These are phyloP conservation scores for Andrena marginata DNA, from an alignment of 2,888 invertebrate species.

Conservation along the genomic window DNA sequence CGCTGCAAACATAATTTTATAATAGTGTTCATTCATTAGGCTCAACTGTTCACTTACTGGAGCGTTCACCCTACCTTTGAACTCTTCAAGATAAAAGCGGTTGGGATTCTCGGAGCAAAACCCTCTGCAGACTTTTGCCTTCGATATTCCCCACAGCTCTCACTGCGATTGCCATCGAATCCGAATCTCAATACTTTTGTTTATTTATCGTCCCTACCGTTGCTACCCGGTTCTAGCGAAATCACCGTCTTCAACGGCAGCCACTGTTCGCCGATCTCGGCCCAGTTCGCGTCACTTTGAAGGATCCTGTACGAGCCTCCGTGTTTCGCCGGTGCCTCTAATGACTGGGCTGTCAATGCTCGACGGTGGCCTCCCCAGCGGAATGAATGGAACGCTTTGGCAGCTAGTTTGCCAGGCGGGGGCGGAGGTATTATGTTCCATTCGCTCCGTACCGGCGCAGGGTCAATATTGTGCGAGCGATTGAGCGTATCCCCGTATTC, in stretches of 20 bases:
- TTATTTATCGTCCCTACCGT: too few species aligned
- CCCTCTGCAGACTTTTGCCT: too few species aligned
- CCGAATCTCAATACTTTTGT: not conserved
- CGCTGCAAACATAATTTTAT: too few species aligned
- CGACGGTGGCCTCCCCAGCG: constrained; percentile 47
- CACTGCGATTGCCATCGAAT: too few species aligned
- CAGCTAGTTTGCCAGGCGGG: constrained; percentile 72
- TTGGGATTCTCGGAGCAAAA: too few species aligned
- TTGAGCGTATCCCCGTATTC: constrained; percentile 79
- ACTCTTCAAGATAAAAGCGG: too few species aligned
- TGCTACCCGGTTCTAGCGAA: not conserved
- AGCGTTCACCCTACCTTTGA: too few species aligned
- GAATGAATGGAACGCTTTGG: constrained; percentile 76
- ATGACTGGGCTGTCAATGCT: constrained; percentile 84
- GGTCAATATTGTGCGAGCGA: constrained; percentile 84
- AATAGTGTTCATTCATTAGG: too few species aligned
- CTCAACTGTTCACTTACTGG: too few species aligned
- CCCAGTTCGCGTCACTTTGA: constrained; percentile 4
- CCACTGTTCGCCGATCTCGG: not conserved
- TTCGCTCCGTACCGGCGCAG: constrained; percentile 75
- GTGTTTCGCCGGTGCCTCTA: constrained; percentile 70
- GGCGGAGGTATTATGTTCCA: constrained; percentile 81
- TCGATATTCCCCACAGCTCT: too few species aligned
- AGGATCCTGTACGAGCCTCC: constrained; percentile 19
- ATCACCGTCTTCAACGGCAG: not conserved